These are phyloP conservation scores for Flexamia atlantica DNA, from an alignment of 2,888 invertebrate genomes.

Conservation along the genomic window DNA sequence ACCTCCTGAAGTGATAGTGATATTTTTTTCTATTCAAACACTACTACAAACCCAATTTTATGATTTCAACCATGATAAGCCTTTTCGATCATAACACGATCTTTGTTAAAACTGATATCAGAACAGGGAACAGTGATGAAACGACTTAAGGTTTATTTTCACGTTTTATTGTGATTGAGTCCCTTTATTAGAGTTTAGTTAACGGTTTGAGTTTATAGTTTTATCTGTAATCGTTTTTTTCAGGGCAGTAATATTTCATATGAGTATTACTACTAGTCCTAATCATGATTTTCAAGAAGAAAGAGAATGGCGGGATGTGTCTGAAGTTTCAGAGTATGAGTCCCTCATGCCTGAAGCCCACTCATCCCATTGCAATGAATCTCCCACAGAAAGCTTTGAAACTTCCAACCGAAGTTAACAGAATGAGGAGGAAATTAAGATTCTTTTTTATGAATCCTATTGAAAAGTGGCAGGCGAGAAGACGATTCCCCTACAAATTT, in stretches of 20 bases:
- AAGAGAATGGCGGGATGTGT: slow-evolving; percentile 3
- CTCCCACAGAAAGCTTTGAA: slow-evolving; percentile 9
- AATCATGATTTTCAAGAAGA: neutral
- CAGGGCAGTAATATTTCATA: neutral
- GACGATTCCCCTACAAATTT: slow-evolving; percentile 97
- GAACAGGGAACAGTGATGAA: neutral
- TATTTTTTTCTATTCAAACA: no score
- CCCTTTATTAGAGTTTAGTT: no score
- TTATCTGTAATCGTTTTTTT: neutral
- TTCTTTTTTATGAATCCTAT: slow-evolving; percentile 99
- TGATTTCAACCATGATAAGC: no score
- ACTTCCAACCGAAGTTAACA: slow-evolving; percentile 73
- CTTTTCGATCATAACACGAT: no score
- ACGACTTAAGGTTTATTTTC: no score
- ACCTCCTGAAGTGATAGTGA: no score
- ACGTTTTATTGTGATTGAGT: no score
- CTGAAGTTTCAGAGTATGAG: slow-evolving; percentile 23
- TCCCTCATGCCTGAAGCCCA: slow-evolving; percentile 38
- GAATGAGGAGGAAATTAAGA: slow-evolving; percentile 88
- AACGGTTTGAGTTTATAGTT: no score
- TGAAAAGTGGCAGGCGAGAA: slow-evolving; percentile 96
- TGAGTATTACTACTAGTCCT: neutral
- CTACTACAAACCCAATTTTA: no score
- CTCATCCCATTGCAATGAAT: neutral
- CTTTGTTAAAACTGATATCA: no score